Evolutionary conservation across 2,797 vertebrate species (phyloP).

Genomic region (Phoebastria nigripes): DNA sequence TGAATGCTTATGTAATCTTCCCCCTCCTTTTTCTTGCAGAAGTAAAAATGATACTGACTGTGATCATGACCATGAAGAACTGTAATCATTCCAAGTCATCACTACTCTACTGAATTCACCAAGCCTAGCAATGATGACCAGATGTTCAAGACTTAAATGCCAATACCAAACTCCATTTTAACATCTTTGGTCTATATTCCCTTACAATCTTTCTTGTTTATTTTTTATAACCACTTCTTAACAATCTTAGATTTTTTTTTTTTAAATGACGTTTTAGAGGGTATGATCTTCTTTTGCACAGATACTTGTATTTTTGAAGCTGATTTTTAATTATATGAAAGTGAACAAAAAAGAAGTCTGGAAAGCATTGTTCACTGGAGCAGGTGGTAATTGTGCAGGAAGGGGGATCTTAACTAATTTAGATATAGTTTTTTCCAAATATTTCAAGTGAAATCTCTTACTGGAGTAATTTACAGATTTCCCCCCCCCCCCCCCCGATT

Average conservation of each 20-base stretch:
- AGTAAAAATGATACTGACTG: constrained; percentile 13
- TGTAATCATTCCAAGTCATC: constrained; percentile 67
- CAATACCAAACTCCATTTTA: constrained; percentile 75
- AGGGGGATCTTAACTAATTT: constrained; percentile 70
- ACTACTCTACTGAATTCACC: constrained; percentile 54
- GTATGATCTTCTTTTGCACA: constrained; percentile 70
- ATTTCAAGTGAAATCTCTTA: constrained; percentile 66
- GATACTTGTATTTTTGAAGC: constrained; percentile 67
- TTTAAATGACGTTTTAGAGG: constrained; percentile 25
- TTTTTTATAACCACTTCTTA: constrained; percentile 80
- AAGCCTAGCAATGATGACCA: constrained; percentile 55
- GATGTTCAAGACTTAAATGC: constrained; percentile 68
- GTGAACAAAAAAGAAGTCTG: constrained; percentile 69
- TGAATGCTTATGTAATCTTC: not conserved
- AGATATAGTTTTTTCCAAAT: constrained; percentile 42
- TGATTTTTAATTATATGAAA: constrained; percentile 67
- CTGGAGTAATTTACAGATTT: constrained; percentile 55
- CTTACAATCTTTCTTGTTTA: constrained; percentile 61
- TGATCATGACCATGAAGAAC: constrained; percentile 62
- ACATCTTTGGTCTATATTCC: constrained; percentile 69
- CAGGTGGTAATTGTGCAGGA: constrained; percentile 59
- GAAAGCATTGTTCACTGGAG: constrained; percentile 70
- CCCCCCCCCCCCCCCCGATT: not conserved
- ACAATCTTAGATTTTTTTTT: constrained; percentile 58
- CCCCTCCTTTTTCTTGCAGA: constrained; percentile 48